Conservation (phyloP, 2,888 invertebrate species). For the Magallana nippona region DNA sequence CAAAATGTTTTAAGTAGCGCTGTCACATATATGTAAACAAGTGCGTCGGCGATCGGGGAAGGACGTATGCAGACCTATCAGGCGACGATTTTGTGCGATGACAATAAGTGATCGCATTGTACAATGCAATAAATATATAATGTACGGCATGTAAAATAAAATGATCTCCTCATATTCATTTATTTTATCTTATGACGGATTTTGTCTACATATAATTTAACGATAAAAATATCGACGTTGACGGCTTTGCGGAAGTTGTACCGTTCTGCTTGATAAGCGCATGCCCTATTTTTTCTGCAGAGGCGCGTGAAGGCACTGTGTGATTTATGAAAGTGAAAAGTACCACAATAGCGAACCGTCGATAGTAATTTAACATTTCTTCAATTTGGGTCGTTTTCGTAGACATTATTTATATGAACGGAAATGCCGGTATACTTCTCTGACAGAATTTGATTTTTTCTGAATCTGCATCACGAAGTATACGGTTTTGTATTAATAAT, state of each 20-base stretch:
- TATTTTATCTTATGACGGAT: neutral
- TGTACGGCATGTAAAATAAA: no score
- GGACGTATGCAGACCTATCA: neutral
- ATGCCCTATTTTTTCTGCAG: neutral
- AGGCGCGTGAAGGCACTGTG: conserved; percentile 8
- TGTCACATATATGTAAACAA: neutral
- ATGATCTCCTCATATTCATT: no score
- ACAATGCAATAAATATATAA: no score
- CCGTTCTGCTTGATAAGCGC: conserved; percentile 12
- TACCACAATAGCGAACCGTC: no score
- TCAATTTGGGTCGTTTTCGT: no score
- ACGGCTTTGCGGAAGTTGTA: conserved; percentile 12
- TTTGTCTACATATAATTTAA: neutral
- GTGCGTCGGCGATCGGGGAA: conserved; percentile 11
- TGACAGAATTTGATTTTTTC: no score
- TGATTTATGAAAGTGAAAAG: no score
- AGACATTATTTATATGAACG: no score
- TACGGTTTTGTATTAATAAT: no score
- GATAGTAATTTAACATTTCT: no score
- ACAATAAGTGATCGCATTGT: neutral
- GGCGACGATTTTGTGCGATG: neutral
- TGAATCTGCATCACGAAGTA: no score
- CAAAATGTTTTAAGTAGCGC: neutral
- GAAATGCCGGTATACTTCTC: no score
- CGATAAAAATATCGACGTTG: neutral